phyloP scores from a whole-genome alignment of 35 echinoderm and acorn worm genomes.

The Heliocidaris erythrogramma region DNA sequence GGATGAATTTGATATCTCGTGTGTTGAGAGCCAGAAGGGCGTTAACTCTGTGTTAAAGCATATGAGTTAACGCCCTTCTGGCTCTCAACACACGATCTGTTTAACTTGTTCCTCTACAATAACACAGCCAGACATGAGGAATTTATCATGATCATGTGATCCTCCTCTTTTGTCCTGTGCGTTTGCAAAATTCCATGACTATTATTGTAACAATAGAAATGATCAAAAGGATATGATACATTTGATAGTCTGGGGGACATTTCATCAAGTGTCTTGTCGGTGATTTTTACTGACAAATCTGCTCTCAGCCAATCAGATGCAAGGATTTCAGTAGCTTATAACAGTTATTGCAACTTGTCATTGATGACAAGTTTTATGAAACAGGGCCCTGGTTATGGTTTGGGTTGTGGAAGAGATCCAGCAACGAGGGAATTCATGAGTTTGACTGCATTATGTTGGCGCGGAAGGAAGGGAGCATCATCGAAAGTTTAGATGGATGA shows the following conservation, averaged over 20 bases:
- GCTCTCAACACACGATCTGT: too few species aligned
- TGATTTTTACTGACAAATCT: too few species aligned
- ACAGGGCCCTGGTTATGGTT: background rate
- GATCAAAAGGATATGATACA: background rate
- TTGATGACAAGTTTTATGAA: too few species aligned
- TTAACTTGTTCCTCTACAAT: background rate
- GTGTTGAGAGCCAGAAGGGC: too few species aligned
- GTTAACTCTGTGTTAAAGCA: too few species aligned
- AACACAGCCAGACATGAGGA: background rate
- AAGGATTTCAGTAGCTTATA: too few species aligned
- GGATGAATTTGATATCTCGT: background rate
- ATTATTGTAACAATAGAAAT: background rate
- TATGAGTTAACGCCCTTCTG: too few species aligned
- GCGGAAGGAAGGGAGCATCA: background rate
- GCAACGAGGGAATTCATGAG: background rate
- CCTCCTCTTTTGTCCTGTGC: background rate
- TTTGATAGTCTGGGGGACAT: background rate
- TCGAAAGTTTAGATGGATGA: background rate
- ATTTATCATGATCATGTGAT: background rate
- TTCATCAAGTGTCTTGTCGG: too few species aligned
- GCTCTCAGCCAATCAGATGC: too few species aligned
- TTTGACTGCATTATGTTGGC: background rate
- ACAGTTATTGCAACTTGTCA: too few species aligned
- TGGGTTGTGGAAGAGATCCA: background rate
- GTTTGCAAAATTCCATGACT: background rate